Conservation (phyloP, 2,888 invertebrate species). For the Pristionchus mayeri region DNA sequence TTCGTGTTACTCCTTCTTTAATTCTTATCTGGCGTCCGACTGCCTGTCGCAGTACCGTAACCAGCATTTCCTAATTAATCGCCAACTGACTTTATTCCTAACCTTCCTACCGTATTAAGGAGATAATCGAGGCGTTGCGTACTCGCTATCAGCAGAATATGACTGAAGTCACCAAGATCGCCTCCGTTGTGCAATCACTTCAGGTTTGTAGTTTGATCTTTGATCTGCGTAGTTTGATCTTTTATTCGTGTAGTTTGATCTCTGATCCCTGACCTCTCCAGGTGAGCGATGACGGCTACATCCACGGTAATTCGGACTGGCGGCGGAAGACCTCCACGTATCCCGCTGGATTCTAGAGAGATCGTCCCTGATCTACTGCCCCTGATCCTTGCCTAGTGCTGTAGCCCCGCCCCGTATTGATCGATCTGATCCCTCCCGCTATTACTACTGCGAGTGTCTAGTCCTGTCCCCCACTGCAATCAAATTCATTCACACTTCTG, state of each 20-base stretch:
- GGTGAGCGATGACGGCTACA: constrained; percentile 62
- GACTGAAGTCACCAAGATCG: constrained; percentile 57
- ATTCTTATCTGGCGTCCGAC: no score
- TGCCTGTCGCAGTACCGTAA: not conserved
- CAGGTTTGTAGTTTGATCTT: constrained; percentile 51
- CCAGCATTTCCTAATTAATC: not conserved
- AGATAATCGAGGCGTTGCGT: constrained; percentile 65
- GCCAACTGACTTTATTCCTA: not conserved
- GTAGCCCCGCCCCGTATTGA: constrained; percentile 1
- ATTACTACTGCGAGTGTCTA: constrained; percentile 14
- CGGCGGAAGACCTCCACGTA: constrained; percentile 72
- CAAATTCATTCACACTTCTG: not conserved
- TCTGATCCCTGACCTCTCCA: constrained; percentile 53
- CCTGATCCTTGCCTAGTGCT: not conserved
- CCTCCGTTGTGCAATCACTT: constrained; percentile 73
- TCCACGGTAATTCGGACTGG: constrained; percentile 75
- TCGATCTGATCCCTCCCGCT: constrained; percentile 21
- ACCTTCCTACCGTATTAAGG: constrained; percentile 79
- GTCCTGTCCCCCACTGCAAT: not conserved
- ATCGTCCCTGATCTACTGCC: constrained; percentile 7
- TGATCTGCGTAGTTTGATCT: constrained; percentile 14
- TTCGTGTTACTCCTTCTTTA: no score
- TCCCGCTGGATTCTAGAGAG: constrained; percentile 70
- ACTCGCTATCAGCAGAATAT: constrained; percentile 71
- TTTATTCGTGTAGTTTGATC: not conserved